Evolutionary conservation across 2,797 vertebrate species (phyloP), one percentile per base, ranked within the genome.

Genomic region (Anolis apletophallus): DNA sequence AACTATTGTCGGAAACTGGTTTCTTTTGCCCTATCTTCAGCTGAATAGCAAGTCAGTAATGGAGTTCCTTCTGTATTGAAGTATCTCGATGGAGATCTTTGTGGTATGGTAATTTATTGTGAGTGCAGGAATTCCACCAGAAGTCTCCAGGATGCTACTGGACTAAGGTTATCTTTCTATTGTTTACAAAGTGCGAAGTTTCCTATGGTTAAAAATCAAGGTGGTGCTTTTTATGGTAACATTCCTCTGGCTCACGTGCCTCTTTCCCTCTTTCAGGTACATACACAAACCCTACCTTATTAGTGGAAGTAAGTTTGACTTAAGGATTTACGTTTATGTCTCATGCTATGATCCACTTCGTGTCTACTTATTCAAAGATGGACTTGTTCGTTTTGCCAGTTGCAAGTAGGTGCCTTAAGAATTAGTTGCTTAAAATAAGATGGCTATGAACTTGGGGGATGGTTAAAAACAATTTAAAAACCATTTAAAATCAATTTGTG

Each of bases 201-300:
- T 67, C 52, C 3, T 55, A 21, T 8, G 55, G 40, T 46, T 80
- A 29, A 72, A 19, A 36, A 34, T 40, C 17, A 40, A 64, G 32
- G 23, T 59, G 21, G 19, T 61, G 29, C 50, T 82, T 17, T 72
- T 54, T 26, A 1, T 34, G 23, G 5, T 52, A 0, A 21, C 19
- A 0, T 78, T 52, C 59, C 8, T 36, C 0, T 26, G 21, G 0
- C 72, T 34, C 71, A 34, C 84, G 73, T 72, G 12, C 55, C 81
- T 93, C 74, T 86, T 14, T 87, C 76, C 14, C 59, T 0, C 17
- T 69, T 7, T 86, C 87, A 99, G 99, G 85, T 99, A 99, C 61
- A 96, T 99, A 76, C 98, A 99, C 95, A 99, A 98, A 92, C 99
- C 99, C 96, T 99, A 98, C 97, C 98, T 99, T 97, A 99, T 99